Evolutionary conservation across 1,140 invertebrate species (phyloP).

Genomic region (Spodoptera frugiperda): DNA sequence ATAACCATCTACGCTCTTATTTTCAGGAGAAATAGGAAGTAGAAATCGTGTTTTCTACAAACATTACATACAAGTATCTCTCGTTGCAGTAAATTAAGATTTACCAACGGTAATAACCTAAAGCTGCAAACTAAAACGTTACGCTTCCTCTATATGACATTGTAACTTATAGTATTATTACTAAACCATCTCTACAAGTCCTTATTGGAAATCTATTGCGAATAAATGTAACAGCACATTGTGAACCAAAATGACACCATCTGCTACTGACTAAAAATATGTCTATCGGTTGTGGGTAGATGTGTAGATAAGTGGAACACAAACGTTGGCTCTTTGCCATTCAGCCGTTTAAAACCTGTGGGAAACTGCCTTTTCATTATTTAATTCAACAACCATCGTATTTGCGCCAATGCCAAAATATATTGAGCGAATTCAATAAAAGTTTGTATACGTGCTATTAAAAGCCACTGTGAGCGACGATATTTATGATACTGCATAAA

Average conservation of each 20-base stretch:
- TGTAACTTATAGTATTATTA: background rate
- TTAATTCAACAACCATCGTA: constrained; percentile 78
- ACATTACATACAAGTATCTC: too few relatives aligned
- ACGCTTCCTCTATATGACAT: background rate
- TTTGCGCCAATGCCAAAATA: constrained; percentile 75
- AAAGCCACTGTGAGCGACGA: constrained; percentile 44
- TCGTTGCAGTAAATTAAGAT: too few relatives aligned
- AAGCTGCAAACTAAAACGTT: too few relatives aligned
- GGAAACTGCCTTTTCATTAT: constrained; percentile 74
- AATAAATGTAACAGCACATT: constrained; percentile 25
- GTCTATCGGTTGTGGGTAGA: constrained; percentile 31
- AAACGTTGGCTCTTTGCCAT: constrained; percentile 73
- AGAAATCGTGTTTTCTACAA: too few relatives aligned
- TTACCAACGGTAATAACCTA: too few relatives aligned
- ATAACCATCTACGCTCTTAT: too few relatives aligned
- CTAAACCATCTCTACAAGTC: background rate
- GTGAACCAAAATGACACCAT: constrained; percentile 40
- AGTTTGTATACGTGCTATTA: constrained; percentile 60
- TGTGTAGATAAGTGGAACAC: constrained; percentile 50
- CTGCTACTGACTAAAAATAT: constrained; percentile 52
- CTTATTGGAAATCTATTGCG: constrained; percentile 20
- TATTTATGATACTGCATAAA: constrained; percentile 53
- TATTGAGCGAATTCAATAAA: constrained; percentile 68
- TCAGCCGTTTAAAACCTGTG: constrained; percentile 73
- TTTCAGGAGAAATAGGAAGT: too few relatives aligned